Percentiles rank a stretch among this genome's conserved stretches.
These are phyloP conservation scores for Dexiosoma caninum DNA, from an alignment of 2,888 invertebrate genomes.

Conservation along the genomic window DNA sequence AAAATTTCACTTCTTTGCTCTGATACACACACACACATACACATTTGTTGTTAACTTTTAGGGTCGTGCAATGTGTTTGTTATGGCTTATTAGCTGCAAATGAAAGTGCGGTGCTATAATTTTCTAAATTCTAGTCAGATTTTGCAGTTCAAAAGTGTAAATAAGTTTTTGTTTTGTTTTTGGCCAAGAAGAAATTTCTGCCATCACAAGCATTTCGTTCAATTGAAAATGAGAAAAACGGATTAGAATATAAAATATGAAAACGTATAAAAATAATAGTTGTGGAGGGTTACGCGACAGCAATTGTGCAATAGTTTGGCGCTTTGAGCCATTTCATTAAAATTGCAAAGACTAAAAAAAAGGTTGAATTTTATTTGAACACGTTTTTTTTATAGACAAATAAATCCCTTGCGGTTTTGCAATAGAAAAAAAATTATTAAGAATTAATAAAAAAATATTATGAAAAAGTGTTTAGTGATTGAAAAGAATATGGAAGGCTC, in stretches of 20 bases:
- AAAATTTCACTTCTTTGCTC: constrained; percentile 18
- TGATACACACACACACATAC: no score
- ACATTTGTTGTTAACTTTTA: neutral
- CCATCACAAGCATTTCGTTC: constrained; percentile 32
- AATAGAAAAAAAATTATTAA: no score
- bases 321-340: neutral
- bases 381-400: no score
- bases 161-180: constrained; percentile 8
- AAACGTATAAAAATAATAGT: neutral
- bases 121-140: neutral
- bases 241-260: neutral
- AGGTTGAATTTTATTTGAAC: no score
- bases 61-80: neutral
- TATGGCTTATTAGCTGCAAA: neutral
- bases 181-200: constrained; percentile 24
- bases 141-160: constrained; percentile 22
- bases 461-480: no score
- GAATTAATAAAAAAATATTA: no score
- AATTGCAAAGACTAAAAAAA: no score
- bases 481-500: no score
- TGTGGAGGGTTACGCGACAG: neutral
- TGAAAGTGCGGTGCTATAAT: neutral
- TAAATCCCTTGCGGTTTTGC: no score
- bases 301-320: neutral
- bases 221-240: constrained; percentile 15